Conservation (phyloP, 2,888 invertebrate species). For the Leptinotarsa peninsularis region DNA sequence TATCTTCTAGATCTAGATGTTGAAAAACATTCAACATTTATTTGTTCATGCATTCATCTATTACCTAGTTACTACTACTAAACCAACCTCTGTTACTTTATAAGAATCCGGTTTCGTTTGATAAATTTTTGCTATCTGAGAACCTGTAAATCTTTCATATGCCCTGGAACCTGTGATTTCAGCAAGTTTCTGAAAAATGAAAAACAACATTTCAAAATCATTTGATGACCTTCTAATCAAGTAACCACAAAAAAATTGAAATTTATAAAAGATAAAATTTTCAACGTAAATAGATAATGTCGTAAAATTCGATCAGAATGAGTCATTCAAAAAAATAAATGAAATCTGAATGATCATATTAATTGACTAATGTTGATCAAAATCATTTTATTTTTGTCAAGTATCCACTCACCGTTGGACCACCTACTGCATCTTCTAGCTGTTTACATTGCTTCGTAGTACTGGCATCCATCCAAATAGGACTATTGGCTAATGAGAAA, state of each 20-base stretch:
- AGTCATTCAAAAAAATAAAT: no score
- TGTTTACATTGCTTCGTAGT: constrained; percentile 80
- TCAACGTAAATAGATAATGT: no score
- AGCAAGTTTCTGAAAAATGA: constrained; percentile 74
- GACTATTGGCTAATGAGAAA: constrained; percentile 85
- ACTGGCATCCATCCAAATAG: constrained; percentile 97
- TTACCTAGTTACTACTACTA: background rate
- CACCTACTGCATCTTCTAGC: constrained; percentile 86
- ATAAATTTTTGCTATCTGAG: constrained; percentile 91
- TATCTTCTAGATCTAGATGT: no score
- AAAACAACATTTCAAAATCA: background rate
- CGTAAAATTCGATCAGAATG: no score
- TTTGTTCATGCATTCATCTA: background rate
- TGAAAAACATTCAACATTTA: no score
- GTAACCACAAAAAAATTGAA: no score
- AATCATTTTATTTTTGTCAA: background rate
- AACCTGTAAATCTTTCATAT: constrained; percentile 92
- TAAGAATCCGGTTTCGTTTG: constrained; percentile 78
- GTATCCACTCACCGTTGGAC: constrained; percentile 66
- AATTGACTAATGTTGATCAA: no score
- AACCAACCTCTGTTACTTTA: constrained; percentile 77
- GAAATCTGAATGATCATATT: no score
- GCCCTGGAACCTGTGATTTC: constrained; percentile 87
- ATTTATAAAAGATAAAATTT: no score
- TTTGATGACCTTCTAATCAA: background rate